Evolutionary conservation across 2,113 vertebrate species (phyloP).

Genomic region (Cyphomyrus discorhynchus): DNA sequence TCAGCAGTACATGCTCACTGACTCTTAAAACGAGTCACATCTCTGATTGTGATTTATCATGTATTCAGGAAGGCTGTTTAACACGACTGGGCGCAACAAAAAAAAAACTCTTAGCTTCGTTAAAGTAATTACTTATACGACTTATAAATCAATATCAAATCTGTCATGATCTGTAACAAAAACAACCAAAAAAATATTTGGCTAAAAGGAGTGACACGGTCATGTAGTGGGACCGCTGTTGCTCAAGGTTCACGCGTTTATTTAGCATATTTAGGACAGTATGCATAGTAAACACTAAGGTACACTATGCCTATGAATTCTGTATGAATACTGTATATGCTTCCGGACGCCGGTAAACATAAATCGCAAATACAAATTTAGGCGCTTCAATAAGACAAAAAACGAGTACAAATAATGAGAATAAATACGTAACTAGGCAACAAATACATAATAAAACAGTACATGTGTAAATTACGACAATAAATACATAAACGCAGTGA

Average conservation of each 20-base stretch:
- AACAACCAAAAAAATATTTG: background rate
- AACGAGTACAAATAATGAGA: background rate
- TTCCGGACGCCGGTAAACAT: background rate
- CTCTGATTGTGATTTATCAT: background rate
- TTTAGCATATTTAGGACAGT: background rate
- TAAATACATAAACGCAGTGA: background rate
- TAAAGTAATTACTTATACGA: background rate
- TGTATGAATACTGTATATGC: background rate
- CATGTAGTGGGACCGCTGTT: background rate
- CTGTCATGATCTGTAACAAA: background rate
- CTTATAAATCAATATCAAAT: background rate
- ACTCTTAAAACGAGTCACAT: background rate
- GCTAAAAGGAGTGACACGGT: background rate
- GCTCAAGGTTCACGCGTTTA: background rate
- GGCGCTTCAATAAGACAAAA: background rate
- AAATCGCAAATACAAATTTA: background rate
- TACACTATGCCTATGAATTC: background rate
- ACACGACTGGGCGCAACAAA: background rate
- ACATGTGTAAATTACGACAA: background rate
- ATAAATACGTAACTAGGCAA: background rate
- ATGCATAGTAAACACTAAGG: background rate
- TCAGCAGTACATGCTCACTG: background rate
- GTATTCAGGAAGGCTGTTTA: background rate
- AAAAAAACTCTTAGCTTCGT: no score
- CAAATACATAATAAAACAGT: background rate